Percentiles rank a stretch among this genome's conserved stretches.
These are phyloP conservation scores for Tetranychus piercei DNA, from an alignment of 2,888 invertebrate species.

Conservation along the genomic window DNA sequence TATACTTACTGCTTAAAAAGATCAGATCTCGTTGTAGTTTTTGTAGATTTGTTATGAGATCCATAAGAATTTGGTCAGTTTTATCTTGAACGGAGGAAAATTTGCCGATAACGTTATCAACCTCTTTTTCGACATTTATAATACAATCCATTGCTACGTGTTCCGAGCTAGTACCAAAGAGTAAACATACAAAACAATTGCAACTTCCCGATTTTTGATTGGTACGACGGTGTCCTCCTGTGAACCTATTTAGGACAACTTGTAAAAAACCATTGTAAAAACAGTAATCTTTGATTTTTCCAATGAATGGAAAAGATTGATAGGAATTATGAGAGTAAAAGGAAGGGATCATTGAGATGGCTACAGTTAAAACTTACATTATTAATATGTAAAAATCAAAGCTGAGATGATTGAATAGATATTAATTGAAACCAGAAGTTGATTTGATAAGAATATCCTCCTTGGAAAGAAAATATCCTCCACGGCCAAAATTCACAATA, in stretches of 20 bases:
- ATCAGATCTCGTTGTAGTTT: slow-evolving; percentile 45
- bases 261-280: background rate
- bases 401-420: too few relatives aligned
- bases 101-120: slow-evolving; percentile 65
- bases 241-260: background rate
- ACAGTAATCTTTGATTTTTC: background rate
- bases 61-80: slow-evolving; percentile 48
- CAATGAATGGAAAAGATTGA: background rate
- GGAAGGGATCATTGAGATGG: too few relatives aligned
- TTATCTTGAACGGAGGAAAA: slow-evolving; percentile 56
- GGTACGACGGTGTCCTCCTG: background rate
- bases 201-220: background rate
- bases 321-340: background rate
- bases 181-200: background rate
- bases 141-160: slow-evolving; percentile 8
- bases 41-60: slow-evolving; percentile 52
- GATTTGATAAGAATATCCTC: too few relatives aligned
- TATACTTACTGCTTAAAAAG: background rate
- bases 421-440: too few relatives aligned
- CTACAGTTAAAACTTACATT: too few relatives aligned
- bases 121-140: slow-evolving; percentile 55
- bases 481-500: too few relatives aligned
- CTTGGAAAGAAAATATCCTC: too few relatives aligned
- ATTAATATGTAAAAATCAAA: too few relatives aligned
- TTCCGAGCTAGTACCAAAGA: background rate